Evolutionary conservation across 2,797 vertebrate genomes (phyloP).

Genomic region (Tadarida brasiliensis): DNA sequence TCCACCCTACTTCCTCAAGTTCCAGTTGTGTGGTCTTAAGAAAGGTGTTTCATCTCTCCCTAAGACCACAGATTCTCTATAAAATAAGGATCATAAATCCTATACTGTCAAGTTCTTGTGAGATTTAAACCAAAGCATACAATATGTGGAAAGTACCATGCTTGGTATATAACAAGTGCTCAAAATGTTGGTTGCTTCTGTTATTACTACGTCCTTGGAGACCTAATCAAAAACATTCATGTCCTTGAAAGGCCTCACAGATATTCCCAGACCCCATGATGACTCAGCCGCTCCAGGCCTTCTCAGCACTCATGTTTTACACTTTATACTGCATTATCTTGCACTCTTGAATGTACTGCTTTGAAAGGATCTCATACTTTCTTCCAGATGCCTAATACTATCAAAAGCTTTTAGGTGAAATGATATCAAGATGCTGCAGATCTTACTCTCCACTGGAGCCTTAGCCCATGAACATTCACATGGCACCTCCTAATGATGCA

Average conservation of each 20-base stretch:
- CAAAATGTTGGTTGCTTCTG: neutral
- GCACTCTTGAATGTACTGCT: neutral
- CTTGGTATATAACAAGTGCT: neutral
- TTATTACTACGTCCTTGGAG: neutral
- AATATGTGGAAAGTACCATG: neutral
- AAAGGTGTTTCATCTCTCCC: neutral
- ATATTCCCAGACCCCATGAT: neutral
- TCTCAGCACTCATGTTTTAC: neutral
- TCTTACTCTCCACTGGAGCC: neutral
- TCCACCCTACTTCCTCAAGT: neutral
- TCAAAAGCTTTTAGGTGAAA: slow-evolving; percentile 2
- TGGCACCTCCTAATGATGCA: neutral
- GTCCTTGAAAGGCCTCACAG: neutral
- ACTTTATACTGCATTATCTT: neutral
- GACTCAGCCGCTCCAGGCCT: neutral
- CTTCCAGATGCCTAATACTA: neutral
- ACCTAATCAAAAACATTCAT: neutral
- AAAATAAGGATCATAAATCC: slow-evolving; percentile 23
- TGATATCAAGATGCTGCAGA: neutral
- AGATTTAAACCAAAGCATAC: slow-evolving; percentile 30
- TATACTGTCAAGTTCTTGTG: neutral
- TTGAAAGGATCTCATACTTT: neutral
- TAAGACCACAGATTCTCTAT: neutral
- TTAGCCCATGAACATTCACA: neutral
- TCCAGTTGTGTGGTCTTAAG: neutral